phyloP scores from a whole-genome alignment of 1,140 invertebrate genomes.

The Bemisia tabaci region DNA sequence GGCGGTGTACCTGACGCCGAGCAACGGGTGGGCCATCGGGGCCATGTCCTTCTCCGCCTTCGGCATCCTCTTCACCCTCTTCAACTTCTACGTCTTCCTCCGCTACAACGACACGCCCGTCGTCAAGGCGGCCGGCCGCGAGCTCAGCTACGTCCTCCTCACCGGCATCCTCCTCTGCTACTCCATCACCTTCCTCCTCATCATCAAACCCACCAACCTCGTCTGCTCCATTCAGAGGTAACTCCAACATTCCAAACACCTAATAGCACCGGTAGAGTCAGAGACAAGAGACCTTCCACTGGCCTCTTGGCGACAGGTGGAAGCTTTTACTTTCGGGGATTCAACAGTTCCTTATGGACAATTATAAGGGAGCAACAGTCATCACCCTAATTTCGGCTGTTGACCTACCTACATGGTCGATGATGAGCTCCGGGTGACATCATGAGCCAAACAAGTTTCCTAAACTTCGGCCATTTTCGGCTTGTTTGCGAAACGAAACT shows the following conservation, averaged over 20 bases:
- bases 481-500: too few species aligned
- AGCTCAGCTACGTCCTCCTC: slow-evolving; percentile 77
- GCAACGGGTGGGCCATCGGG: slow-evolving; percentile 75
- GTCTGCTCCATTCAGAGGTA: slow-evolving; percentile 65
- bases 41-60: slow-evolving; percentile 66
- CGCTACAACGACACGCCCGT: slow-evolving; percentile 72
- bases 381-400: too few species aligned
- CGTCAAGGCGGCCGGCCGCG: slow-evolving; percentile 76
- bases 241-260: slow-evolving; percentile 18
- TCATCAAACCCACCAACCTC: slow-evolving; percentile 57
- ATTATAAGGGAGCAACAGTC: too few species aligned
- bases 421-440: too few species aligned
- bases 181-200: slow-evolving; percentile 68
- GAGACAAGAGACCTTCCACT: too few species aligned
- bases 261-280: too few species aligned
- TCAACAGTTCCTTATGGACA: too few species aligned
- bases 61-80: slow-evolving; percentile 59
- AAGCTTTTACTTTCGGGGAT: too few species aligned
- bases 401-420: too few species aligned
- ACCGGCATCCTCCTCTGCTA: slow-evolving; percentile 80
- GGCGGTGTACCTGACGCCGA: slow-evolving; percentile 65
- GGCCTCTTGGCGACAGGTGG: too few species aligned
- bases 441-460: too few species aligned
- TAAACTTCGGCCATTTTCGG: too few species aligned
- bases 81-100: slow-evolving; percentile 51